Evolutionary conservation across 2,113 vertebrate genomes (phyloP).

Genomic region (Nyctibius bracteatus): DNA sequence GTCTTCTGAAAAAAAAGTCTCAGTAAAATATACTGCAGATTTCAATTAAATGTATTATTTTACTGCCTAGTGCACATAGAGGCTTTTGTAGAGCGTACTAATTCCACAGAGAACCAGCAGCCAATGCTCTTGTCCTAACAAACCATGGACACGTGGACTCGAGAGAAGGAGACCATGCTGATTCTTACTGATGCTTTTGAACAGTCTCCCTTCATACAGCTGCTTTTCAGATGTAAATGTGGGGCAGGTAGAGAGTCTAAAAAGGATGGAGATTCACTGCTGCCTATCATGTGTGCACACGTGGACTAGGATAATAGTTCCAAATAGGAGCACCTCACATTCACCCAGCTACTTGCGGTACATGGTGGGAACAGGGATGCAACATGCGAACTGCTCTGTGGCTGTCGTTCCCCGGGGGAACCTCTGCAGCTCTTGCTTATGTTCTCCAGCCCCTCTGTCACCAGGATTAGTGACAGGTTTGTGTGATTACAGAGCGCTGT

Average conservation of each 20-base stretch:
- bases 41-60: not conserved
- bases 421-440: not conserved
- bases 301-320: not conserved
- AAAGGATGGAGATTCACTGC: not conserved
- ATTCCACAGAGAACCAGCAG: not conserved
- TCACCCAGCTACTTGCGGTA: not conserved
- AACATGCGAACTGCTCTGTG: not conserved
- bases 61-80: not conserved
- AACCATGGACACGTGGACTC: not conserved
- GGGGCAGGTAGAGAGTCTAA: not conserved
- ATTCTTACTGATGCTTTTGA: not conserved
- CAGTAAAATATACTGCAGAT: not conserved
- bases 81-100: not conserved
- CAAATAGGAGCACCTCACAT: not conserved
- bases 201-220: not conserved
- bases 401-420: not conserved
- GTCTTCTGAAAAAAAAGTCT: not conserved
- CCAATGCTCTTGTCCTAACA: not conserved
- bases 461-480: not conserved
- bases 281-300: fast-evolving
- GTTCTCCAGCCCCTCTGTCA: not conserved
- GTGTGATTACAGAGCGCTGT: not conserved
- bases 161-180: not conserved
- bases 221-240: not conserved
- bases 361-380: not conserved